Evolutionary conservation across 2,113 vertebrate species (phyloP), one percentile per base, ranked within the genome.

Genomic region (Forbesichthys papilliferus): DNA sequence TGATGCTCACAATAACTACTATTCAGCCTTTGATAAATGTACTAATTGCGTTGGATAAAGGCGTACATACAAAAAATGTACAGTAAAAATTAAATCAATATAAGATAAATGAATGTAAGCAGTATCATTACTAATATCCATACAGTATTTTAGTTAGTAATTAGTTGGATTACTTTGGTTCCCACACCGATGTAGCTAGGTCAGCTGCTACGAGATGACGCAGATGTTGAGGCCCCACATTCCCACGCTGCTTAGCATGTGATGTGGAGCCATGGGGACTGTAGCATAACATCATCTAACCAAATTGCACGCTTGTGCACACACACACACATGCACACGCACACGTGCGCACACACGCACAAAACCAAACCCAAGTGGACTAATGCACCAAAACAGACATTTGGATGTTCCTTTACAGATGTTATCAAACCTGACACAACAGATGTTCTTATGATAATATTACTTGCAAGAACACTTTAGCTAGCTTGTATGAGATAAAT

Each of bases 191-290:
- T 77, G 73, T 11, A 48, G 54, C 34, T 48, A 76, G 86, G 87
- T 87, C 85, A 68, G 67, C 74, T 69, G 59, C 75, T 68, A 74
- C 68, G 63, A 20, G 63, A 80, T 90, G 89, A 90, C 73, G 82
- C 86, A 48, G 74, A 84, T 71, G 78, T 85, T 75, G 86, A 78
- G 83, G 78, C 85, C 88, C 59, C 69, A 74, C 78, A 74, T 93
- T 93, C 91, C 89, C 92, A 93, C 91, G 71, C 81, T 87, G 80
- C 79, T 81, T 66, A 71, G 61, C 83, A 79, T 84, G 86, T 87
- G 85, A 87, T 74, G 67, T 16, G 48, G 71, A 88, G 74, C 86
- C 77, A 52, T 64, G 64, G 78, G 73, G 78, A 88, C 81, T 74
- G 59, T 10, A 34, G 20, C 20, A 68, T 52, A 66, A 55, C 33